Conservation (phyloP, 2,888 invertebrate genomes). For the Mimachlamys varia region DNA sequence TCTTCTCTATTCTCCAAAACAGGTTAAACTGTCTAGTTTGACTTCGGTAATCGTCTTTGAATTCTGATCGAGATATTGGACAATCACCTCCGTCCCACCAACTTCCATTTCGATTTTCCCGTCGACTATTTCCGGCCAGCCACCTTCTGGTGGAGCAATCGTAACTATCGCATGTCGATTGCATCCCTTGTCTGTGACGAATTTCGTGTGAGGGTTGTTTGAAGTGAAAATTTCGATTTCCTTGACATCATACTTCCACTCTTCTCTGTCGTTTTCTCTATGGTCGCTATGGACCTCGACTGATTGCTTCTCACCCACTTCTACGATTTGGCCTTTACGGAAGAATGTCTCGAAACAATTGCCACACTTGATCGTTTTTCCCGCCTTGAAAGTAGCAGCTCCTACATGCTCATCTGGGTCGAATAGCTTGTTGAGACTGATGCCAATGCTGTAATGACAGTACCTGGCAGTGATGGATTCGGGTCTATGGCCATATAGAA, state of each 20-base stretch:
- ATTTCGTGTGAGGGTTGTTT: constrained; percentile 33
- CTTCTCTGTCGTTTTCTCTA: background rate
- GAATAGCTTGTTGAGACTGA: background rate
- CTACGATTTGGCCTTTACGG: background rate
- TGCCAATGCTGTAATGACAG: constrained; percentile 1
- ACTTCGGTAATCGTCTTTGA: background rate
- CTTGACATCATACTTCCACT: constrained; percentile 21
- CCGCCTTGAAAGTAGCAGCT: background rate
- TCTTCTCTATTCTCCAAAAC: background rate
- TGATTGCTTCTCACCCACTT: background rate
- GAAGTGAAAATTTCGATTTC: constrained; percentile 43
- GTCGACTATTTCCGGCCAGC: constrained; percentile 43
- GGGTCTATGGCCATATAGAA: constrained; percentile 32
- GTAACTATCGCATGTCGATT: constrained; percentile 36
- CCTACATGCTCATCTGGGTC: background rate
- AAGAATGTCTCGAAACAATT: background rate
- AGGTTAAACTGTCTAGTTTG: constrained; percentile 11
- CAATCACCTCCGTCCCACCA: constrained; percentile 48
- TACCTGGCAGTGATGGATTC: constrained; percentile 24
- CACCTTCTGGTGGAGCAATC: constrained; percentile 42
- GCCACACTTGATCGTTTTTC: background rate
- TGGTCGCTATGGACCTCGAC: background rate
- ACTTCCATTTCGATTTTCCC: constrained; percentile 51
- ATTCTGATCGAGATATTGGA: constrained; percentile 42
- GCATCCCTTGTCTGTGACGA: constrained; percentile 44